Evolutionary conservation across 2,888 invertebrate genomes (phyloP), one percentile per base, ranked within the genome.

Genomic region (Argyresthia goedartella): DNA sequence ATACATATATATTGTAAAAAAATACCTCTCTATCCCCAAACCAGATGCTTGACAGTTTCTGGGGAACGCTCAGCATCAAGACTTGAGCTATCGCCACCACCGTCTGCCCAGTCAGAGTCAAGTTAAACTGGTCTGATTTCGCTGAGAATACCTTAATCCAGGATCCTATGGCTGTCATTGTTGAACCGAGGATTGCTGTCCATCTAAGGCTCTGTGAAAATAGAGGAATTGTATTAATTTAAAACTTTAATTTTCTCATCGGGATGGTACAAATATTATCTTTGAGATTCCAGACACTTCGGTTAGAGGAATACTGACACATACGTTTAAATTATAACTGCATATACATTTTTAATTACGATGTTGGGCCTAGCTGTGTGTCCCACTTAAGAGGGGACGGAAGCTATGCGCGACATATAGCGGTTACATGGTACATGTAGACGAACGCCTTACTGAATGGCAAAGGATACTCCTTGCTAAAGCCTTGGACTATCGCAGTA

Each of bases 21-120:
- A n/a, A n/a, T 89, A 91, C 89, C 72, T 91, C 87, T 54, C 88
- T 76, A 0, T 89, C 80, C 9, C 89, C 89, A 69, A 92, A 92
- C 92, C 92, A 92, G 13, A 90, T 88, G 0, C 93, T 91, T 0
- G 93, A 91, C 53, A 93, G 66, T 44, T 86, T 82, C 0, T 93
- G 89, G 0, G 93, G 93, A 44, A 92, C 85, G 15, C 89, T 90
- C 35, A 92, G 76, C 56, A 91, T 85, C 60, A 92, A 89, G n/a
- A 91, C 87, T 72, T 93, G 90, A 0, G 90, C 89, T 8, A 76
- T 55, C 0, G 76, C 79, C 25, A 79, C 71, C 39, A 92, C 70
- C 0, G 89, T 85, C 71, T 92, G 91, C 79, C 56, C 81, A 89
- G 90, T 4, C 67, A 93, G 88, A 16, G 91, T 87, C 16, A 92